Conservation (phyloP, 2,797 vertebrate species). For the Austrolebias charrua region DNA sequence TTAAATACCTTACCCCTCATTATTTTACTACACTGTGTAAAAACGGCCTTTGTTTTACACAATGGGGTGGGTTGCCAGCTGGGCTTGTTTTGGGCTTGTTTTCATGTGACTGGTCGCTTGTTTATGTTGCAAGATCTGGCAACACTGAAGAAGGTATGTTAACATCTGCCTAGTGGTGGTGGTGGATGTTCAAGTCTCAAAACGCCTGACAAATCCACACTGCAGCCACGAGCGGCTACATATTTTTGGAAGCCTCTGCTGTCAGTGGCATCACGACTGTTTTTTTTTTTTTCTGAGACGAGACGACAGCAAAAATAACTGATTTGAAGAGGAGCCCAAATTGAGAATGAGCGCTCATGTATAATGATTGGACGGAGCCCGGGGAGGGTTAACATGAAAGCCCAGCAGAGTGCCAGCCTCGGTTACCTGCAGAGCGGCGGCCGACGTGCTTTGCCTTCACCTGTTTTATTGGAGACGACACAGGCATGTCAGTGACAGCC, state of each 20-base stretch:
- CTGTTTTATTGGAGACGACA: constrained; percentile 68
- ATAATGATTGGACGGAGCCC: constrained; percentile 53
- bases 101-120: no score
- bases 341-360: constrained; percentile 60
- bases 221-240: constrained; percentile 11
- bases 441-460: constrained; percentile 60
- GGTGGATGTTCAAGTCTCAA: constrained; percentile 36
- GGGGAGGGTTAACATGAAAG: constrained; percentile 65
- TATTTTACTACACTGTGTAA: no score
- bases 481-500: constrained; percentile 67
- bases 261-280: constrained; percentile 27
- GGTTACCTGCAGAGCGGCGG: constrained; percentile 57
- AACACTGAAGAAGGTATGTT: constrained; percentile 28
- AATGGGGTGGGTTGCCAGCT: no score
- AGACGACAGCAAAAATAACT: constrained; percentile 41
- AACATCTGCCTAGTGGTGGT: constrained; percentile 32
- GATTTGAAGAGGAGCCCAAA: constrained; percentile 38
- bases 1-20: no score
- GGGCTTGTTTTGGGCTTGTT: no score
- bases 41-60: no score
- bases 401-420: constrained; percentile 61
- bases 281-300: constrained; percentile 24
- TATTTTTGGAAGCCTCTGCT: constrained; percentile 42
- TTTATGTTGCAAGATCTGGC: no score
- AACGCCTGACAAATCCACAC: constrained; percentile 40